phyloP scores from a whole-genome alignment of 2,797 vertebrate genomes.

The Pseudochirops corinnae region DNA sequence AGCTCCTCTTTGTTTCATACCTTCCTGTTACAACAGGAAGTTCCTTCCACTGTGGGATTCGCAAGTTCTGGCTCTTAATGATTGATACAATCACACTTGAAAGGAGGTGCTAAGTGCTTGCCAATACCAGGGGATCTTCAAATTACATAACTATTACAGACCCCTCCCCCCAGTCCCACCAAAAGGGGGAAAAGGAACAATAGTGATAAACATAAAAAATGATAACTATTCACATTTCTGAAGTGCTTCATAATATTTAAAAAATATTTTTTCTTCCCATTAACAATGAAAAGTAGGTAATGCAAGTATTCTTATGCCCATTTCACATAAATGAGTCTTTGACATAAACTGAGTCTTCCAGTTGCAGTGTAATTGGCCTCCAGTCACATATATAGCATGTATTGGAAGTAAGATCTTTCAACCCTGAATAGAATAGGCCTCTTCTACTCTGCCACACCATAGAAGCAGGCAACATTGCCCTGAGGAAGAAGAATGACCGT shows the following conservation, averaged over 20 bases:
- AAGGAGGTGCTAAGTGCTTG: no score
- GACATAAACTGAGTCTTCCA: neutral
- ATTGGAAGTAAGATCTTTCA: constrained; percentile 23
- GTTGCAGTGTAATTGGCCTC: constrained; percentile 30
- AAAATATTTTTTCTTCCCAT: neutral
- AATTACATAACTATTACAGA: no score
- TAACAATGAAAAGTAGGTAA: neutral
- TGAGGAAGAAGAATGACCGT: neutral
- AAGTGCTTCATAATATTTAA: neutral
- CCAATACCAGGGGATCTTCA: no score
- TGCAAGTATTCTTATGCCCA: neutral
- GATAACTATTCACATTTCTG: neutral
- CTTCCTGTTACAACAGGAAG: no score
- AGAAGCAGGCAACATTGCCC: neutral
- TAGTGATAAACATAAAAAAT: neutral
- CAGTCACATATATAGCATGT: neutral
- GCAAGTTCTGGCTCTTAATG: no score
- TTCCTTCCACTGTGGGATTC: no score
- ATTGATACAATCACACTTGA: no score
- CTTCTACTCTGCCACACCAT: fast-evolving
- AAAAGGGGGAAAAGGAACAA: neutral
- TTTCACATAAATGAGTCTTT: neutral
- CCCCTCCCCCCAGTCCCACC: neutral
- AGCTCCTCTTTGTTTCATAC: no score
- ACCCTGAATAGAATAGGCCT: neutral